These are phyloP conservation scores for Rambutsinella grinnellia DNA, from an alignment of 2,888 invertebrate genomes.

Conservation along the genomic window DNA sequence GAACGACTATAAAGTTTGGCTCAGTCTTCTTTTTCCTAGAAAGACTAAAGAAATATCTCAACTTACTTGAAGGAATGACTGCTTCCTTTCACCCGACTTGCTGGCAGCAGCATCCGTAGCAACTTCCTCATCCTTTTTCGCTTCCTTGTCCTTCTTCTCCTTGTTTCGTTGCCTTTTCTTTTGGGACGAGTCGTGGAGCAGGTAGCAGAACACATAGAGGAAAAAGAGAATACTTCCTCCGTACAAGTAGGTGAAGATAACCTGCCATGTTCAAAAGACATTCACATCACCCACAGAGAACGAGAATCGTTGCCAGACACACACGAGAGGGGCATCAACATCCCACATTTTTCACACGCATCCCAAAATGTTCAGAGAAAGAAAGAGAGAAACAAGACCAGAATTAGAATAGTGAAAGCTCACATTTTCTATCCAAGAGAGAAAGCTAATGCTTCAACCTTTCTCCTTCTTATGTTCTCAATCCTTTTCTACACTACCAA, in stretches of 20 bases:
- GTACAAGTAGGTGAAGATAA: conserved; percentile 94
- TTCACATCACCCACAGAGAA: background rate
- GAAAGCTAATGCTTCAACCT: too few species aligned
- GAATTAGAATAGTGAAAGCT: too few species aligned
- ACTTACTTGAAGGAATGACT: conserved; percentile 66
- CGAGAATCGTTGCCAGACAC: conserved; percentile 24
- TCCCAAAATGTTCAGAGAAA: too few species aligned
- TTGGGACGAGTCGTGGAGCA: conserved; percentile 82
- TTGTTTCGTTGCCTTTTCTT: conserved; percentile 66
- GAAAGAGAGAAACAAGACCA: too few species aligned
- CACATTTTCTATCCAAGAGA: too few species aligned
- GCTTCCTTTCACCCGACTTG: conserved; percentile 66
- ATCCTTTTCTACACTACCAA: too few species aligned
- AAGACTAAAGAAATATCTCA: conserved; percentile 11
- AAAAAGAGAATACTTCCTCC: conserved; percentile 93
- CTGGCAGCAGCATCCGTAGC: conserved; percentile 65
- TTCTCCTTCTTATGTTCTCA: too few species aligned
- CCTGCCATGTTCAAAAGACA: conserved; percentile 70
- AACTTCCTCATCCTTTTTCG: conserved; percentile 66
- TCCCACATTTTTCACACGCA: too few species aligned
- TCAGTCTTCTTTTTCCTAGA: too few species aligned
- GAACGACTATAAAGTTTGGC: too few species aligned
- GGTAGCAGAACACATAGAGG: conserved; percentile 93
- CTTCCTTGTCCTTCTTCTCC: conserved; percentile 62
- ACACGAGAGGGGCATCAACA: conserved; percentile 4